Percentiles rank a stretch among this genome's conserved stretches.
These are phyloP conservation scores for Ditylenchus dipsaci DNA, from an alignment of 1,140 invertebrate genomes.

Conservation along the genomic window DNA sequence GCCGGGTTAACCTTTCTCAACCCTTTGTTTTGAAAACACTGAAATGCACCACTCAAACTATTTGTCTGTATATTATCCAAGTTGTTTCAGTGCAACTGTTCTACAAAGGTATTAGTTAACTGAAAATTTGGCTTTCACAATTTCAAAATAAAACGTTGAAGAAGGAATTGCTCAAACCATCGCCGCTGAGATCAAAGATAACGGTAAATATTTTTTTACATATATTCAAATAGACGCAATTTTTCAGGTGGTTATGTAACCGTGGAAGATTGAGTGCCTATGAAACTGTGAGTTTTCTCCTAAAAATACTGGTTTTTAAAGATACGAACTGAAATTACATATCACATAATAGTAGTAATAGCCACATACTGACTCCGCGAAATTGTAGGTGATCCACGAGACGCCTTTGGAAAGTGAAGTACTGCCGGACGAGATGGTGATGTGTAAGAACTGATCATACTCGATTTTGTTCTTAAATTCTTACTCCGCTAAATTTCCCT, in stretches of 20 bases:
- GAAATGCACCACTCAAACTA: too few species aligned
- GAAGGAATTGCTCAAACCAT: slow-evolving; percentile 50
- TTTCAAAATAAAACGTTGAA: slow-evolving; percentile 7
- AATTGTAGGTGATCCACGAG: slow-evolving; percentile 62
- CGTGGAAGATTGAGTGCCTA: slow-evolving; percentile 48
- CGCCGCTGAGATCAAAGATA: slow-evolving; percentile 54
- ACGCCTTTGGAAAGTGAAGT: slow-evolving; percentile 51
- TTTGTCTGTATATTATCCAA: too few species aligned
- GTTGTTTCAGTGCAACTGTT: slow-evolving; percentile 5
- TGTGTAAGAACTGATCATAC: too few species aligned
- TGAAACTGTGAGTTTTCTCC: slow-evolving; percentile 55
- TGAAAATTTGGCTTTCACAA: background rate
- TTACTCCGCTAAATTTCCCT: too few species aligned
- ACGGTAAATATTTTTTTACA: slow-evolving; percentile 39
- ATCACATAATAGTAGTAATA: too few species aligned
- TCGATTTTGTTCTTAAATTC: too few species aligned
- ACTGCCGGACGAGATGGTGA: slow-evolving; percentile 49
- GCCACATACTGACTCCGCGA: too few species aligned
- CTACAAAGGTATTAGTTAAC: background rate
- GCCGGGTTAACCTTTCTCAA: too few species aligned
- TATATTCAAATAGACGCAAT: background rate
- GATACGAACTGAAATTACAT: too few species aligned
- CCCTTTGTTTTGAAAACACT: too few species aligned
- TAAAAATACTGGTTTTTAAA: slow-evolving; percentile 65
- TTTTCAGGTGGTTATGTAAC: slow-evolving; percentile 48